Conservation (phyloP, 2,113 vertebrate genomes). For the Gymnorhina tibicen region DNA sequence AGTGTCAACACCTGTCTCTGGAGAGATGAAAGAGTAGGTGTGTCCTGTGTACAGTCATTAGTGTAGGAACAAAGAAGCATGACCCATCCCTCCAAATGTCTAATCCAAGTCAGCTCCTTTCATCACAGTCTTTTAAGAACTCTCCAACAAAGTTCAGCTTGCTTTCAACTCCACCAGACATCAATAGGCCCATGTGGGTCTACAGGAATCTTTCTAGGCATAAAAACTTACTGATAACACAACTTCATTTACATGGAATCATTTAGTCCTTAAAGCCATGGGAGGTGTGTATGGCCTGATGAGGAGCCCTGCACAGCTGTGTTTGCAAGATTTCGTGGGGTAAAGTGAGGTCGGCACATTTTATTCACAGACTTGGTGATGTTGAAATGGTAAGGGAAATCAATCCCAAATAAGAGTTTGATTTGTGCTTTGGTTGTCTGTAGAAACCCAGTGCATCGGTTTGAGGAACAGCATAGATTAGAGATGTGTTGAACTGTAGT, state of each 20-base stretch:
- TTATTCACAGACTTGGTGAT: not conserved
- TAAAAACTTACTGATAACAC: not conserved
- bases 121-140: not conserved
- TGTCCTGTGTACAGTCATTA: not conserved
- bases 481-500: not conserved
- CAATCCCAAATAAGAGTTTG: not conserved
- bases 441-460: not conserved
- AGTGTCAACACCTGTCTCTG: not conserved
- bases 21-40: not conserved
- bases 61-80: not conserved
- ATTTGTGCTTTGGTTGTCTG: not conserved
- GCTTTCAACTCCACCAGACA: not conserved
- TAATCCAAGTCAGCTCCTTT: not conserved
- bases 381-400: not conserved
- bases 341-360: accelerated
- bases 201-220: not conserved
- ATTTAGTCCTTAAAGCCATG: not conserved
- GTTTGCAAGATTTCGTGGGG: not conserved
- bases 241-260: not conserved
- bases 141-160: not conserved
- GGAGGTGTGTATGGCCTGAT: not conserved
- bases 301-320: not conserved
- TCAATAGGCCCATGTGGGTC: not conserved
- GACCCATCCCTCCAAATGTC: not conserved
- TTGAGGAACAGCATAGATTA: not conserved